A percentile compares a stretch with the other conserved stretches of the same genome.
These are phyloP conservation scores for Okapia johnstoni DNA, from an alignment of 2,113 vertebrate species.

Conservation along the genomic window DNA sequence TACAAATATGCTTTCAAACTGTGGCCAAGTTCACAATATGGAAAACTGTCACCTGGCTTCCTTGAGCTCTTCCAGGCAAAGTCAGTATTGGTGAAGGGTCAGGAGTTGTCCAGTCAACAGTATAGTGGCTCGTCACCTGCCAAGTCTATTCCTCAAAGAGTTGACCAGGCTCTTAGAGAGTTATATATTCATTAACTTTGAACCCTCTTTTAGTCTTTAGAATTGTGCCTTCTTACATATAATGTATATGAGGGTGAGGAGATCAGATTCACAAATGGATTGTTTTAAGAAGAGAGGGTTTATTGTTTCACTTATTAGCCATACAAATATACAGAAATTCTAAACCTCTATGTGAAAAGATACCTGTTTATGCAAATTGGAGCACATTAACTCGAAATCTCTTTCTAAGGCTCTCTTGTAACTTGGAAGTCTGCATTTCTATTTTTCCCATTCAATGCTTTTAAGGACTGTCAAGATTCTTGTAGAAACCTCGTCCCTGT, in stretches of 20 bases:
- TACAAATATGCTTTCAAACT: not conserved
- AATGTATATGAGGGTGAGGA: not conserved
- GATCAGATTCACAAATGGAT: not conserved
- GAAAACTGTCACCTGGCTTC: not conserved
- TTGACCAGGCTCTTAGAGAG: not conserved
- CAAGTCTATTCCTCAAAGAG: not conserved
- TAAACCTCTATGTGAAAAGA: not conserved
- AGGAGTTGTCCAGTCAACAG: not conserved
- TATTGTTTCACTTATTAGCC: not conserved
- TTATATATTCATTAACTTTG: not conserved
- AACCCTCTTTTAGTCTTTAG: not conserved
- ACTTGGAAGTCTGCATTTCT: not conserved
- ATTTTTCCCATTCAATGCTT: not conserved
- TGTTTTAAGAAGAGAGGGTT: not conserved
- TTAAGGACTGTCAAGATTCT: slow-evolving; percentile 43
- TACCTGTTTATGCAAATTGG: not conserved
- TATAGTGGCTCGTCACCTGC: not conserved
- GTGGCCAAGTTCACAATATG: not conserved
- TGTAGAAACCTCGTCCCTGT: slow-evolving; percentile 40
- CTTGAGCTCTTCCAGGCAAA: not conserved
- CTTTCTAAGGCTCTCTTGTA: not conserved
- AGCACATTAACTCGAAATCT: not conserved
- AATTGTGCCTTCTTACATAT: not conserved
- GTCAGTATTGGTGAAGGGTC: not conserved
- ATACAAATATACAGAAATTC: not conserved